Percentiles rank a stretch among this genome's conserved stretches.
phyloP scores from a whole-genome alignment of 2,113 vertebrate species.

The Lycaon pictus region DNA sequence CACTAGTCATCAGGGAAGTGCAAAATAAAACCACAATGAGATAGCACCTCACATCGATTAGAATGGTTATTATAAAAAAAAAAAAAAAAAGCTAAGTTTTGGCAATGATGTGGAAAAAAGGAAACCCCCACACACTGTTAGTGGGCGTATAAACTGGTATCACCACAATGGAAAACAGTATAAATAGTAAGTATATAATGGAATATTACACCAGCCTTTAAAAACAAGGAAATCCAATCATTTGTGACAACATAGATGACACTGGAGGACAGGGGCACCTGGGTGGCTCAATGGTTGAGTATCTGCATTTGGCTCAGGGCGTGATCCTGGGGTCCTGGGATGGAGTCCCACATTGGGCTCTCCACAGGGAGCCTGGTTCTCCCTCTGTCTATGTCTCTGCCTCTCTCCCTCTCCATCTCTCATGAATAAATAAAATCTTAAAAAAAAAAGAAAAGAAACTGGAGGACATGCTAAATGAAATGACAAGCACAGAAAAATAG shows the following conservation, averaged over 20 bases:
- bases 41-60: not conserved
- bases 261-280: not conserved
- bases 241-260: constrained; percentile 5
- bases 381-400: no score
- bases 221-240: constrained; percentile 1
- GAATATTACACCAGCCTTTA: not conserved
- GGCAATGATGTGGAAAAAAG: not conserved
- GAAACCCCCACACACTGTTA: not conserved
- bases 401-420: no score
- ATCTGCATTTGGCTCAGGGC: no score
- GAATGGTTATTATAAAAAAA: not conserved
- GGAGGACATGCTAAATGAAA: constrained; percentile 9
- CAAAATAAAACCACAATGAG: not conserved
- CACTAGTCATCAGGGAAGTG: not conserved
- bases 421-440: no score
- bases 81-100: not conserved
- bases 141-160: not conserved
- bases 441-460: not conserved
- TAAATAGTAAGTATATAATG: not conserved
- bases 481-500: not conserved
- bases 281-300: no score
- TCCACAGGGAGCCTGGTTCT: no score
- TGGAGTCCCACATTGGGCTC: no score
- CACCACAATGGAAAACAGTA: not conserved
- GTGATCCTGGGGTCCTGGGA: no score